Conservation (phyloP, 2,797 vertebrate species). For the Picus viridis region DNA sequence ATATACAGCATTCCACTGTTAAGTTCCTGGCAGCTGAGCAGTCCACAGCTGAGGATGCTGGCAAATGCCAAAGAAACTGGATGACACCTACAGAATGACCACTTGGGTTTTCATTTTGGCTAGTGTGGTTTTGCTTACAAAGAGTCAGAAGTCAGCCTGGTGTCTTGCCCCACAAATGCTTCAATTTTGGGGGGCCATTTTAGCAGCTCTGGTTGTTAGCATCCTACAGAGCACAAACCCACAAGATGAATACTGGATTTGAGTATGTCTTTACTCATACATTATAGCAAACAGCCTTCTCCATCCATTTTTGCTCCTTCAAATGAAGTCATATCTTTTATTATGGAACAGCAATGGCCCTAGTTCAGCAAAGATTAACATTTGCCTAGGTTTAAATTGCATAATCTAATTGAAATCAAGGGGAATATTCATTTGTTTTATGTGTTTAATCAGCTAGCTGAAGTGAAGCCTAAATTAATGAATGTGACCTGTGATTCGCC, state of each 20-base stretch:
- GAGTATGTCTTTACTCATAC: not conserved
- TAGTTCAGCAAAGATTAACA: slow-evolving; percentile 25
- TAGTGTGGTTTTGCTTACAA: not conserved
- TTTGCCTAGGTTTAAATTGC: slow-evolving; percentile 41
- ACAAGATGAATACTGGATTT: not conserved
- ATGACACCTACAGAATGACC: not conserved
- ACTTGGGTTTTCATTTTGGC: not conserved
- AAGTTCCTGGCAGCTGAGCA: not conserved
- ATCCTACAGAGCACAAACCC: not conserved
- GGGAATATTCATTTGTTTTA: slow-evolving; percentile 57
- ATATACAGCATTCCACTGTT: not conserved
- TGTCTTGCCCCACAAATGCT: not conserved
- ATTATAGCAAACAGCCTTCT: not conserved
- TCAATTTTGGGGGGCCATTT: not conserved
- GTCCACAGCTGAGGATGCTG: not conserved
- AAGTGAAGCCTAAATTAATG: slow-evolving; percentile 55
- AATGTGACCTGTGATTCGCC: slow-evolving; percentile 49
- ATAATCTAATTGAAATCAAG: slow-evolving; percentile 59
- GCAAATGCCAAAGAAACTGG: not conserved
- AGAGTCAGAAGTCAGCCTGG: fast-evolving
- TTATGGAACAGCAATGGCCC: not conserved
- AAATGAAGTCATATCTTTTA: slow-evolving; percentile 15
- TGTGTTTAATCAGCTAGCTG: slow-evolving; percentile 56
- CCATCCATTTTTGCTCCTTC: not conserved
- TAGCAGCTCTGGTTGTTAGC: not conserved